Conservation (phyloP, 2,797 vertebrate species). For the Carduelis carduelis region DNA sequence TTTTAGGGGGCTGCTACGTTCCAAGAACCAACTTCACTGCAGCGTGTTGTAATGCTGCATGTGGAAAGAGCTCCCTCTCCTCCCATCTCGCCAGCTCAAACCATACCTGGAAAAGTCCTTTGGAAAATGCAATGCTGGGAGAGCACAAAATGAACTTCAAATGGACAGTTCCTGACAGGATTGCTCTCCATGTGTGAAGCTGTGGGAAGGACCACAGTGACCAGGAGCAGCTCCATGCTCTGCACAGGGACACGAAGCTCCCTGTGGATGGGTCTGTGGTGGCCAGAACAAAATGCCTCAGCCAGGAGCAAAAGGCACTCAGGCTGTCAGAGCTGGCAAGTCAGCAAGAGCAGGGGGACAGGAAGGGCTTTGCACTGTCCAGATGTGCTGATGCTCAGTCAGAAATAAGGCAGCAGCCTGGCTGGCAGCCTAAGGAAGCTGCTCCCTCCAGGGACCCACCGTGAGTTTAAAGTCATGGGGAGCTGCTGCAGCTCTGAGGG, state of each 20-base stretch:
- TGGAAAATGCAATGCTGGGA: not conserved
- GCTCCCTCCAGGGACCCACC: not conserved
- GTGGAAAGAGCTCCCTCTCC: not conserved
- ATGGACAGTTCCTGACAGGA: not conserved
- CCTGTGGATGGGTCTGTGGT: not conserved
- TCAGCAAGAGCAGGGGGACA: not conserved
- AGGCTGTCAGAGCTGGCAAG: not conserved
- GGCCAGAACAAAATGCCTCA: accelerated
- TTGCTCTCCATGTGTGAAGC: not conserved
- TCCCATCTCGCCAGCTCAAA: not conserved
- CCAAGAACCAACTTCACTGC: not conserved
- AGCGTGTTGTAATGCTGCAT: not conserved
- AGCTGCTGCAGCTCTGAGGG: not conserved
- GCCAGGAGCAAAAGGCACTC: not conserved
- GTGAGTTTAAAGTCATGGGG: accelerated
- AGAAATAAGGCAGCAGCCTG: not conserved
- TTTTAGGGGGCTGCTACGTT: conserved; percentile 49
- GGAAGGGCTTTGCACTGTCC: not conserved
- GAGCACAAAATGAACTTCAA: not conserved
- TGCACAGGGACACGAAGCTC: accelerated
- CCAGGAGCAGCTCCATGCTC: not conserved
- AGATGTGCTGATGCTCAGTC: not conserved
- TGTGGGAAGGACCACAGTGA: not conserved
- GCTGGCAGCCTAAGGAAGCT: not conserved
- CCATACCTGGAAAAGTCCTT: not conserved